phyloP scores from a whole-genome alignment of 2,113 vertebrate species.

The Aegypius monachus region DNA sequence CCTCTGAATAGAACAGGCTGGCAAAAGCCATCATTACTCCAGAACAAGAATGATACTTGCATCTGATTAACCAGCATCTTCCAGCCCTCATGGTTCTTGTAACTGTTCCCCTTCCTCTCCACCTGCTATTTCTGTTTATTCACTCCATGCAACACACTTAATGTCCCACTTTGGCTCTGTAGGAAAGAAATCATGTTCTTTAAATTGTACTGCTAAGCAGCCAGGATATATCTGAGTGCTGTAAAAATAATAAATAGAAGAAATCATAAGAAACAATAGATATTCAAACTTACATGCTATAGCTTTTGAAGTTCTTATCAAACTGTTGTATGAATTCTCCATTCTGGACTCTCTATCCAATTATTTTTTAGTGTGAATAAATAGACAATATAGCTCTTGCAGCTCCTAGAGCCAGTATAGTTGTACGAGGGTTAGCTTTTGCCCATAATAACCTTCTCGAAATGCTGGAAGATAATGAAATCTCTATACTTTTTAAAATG shows the following conservation, averaged over 20 bases:
- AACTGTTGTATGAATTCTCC: neutral
- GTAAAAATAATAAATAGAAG: neutral
- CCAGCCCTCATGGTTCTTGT: neutral
- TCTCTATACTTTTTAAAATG: neutral
- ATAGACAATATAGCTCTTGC: neutral
- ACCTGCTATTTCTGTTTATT: neutral
- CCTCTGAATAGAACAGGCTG: neutral
- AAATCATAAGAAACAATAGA: neutral
- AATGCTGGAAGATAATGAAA: neutral
- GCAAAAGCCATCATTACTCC: neutral
- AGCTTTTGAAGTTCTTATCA: neutral
- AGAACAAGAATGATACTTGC: neutral
- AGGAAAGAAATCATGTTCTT: neutral
- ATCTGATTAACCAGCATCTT: neutral
- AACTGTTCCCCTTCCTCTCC: neutral
- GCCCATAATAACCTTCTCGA: neutral
- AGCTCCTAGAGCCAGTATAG: neutral
- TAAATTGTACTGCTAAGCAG: neutral
- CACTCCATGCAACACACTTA: neutral
- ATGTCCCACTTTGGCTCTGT: neutral
- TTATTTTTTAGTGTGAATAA: neutral
- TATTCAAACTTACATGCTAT: neutral
- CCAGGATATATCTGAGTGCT: neutral
- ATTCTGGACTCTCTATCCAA: neutral
- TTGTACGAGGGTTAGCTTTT: neutral